Percentiles rank a stretch among this genome's conserved stretches.
phyloP scores from a whole-genome alignment of 2,888 invertebrate genomes.

The Pardosa pseudoannulata region DNA sequence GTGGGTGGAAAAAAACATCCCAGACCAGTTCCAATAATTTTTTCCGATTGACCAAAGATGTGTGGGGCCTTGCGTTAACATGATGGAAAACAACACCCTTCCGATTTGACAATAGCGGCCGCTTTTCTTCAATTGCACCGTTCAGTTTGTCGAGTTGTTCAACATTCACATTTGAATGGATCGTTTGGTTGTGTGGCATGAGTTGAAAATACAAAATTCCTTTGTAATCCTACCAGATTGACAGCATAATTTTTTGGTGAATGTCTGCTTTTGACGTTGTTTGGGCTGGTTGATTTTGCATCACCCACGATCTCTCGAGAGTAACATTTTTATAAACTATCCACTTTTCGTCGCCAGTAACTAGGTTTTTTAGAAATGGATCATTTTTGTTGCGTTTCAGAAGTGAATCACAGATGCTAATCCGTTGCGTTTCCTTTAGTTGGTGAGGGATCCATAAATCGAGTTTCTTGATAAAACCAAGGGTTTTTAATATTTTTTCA shows the following conservation, averaged over 20 bases:
- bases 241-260: no score
- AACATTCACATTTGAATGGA: no score
- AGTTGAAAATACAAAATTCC: no score
- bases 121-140: no score
- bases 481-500: no score
- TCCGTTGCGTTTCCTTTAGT: not conserved
- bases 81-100: not conserved
- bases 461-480: not conserved
- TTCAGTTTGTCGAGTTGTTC: no score
- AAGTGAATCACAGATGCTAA: not conserved
- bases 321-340: not conserved
- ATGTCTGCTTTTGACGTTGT: no score
- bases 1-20: not conserved
- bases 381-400: no score
- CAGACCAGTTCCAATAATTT: not conserved
- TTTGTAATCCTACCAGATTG: no score
- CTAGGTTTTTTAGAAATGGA: not conserved
- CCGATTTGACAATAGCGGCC: not conserved
- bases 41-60: not conserved
- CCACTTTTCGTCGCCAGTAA: not conserved
- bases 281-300: no score
- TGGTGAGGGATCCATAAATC: no score
- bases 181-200: no score
- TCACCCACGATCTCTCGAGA: not conserved
- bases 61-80: not conserved